Percentiles rank a stretch among this genome's conserved stretches.
Conservation (phyloP, 2,797 vertebrate species). For the Mormyrops attenuatus region DNA sequence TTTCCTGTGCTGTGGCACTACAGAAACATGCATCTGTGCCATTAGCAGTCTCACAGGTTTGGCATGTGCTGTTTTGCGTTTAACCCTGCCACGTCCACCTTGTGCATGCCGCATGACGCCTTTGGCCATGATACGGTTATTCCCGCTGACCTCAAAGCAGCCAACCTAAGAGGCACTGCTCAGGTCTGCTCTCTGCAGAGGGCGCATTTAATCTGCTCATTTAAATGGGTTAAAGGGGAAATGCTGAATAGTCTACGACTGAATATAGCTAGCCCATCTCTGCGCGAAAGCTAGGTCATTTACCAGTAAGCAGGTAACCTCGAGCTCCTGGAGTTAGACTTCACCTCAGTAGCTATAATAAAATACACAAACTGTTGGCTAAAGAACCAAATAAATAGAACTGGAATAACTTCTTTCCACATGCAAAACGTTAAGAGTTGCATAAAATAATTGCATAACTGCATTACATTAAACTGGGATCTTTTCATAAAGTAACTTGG, state of each 20-base stretch:
- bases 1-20: neutral
- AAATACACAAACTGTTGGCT: neutral
- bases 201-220: neutral
- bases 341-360: neutral
- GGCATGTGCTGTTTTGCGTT: conserved; percentile 69
- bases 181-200: neutral
- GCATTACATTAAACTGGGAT: neutral
- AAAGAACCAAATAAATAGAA: neutral
- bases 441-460: neutral
- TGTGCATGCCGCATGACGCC: conserved; percentile 70
- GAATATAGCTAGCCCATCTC: neutral
- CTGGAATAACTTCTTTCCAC: neutral
- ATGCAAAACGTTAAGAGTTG: neutral
- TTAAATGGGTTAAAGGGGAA: neutral
- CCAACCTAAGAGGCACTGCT: neutral
- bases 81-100: conserved; percentile 46
- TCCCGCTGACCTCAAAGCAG: conserved; percentile 46
- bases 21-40: neutral
- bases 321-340: neutral
- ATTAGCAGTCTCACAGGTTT: conserved; percentile 41
- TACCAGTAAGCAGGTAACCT: neutral
- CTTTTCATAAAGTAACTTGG: neutral
- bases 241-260: neutral
- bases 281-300: neutral
- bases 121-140: conserved; percentile 64